Evolutionary conservation across 1,140 invertebrate genomes (phyloP).

Genomic region (Ptiloglossa arizonensis): DNA sequence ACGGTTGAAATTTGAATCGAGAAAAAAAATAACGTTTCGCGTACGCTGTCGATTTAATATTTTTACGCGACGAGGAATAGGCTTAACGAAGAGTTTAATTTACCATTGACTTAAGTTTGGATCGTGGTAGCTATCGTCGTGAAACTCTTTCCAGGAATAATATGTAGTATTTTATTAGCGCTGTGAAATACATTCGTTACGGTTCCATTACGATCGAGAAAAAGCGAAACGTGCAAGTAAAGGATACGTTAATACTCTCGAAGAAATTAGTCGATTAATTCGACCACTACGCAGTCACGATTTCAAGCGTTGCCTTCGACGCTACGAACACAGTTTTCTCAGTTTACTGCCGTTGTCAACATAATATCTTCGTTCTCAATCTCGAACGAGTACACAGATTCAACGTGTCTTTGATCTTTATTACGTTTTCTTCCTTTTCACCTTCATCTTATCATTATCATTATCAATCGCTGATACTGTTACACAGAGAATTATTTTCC

Average conservation of each 20-base stretch:
- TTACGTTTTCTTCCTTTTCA: not conserved
- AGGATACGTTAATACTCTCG: not conserved
- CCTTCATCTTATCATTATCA: not conserved
- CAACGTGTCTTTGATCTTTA: conserved; percentile 1
- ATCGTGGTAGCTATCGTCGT: not conserved
- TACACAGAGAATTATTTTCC: not conserved
- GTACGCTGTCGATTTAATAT: no score
- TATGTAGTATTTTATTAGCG: not conserved
- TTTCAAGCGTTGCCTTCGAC: not conserved
- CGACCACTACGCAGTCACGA: not conserved
- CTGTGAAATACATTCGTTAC: not conserved
- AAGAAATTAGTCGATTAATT: conserved; percentile 17
- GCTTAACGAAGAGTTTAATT: not conserved
- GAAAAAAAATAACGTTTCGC: no score
- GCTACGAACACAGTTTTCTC: not conserved
- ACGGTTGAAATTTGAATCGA: no score
- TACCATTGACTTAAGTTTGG: no score
- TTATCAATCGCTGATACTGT: not conserved
- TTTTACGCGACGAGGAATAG: not conserved
- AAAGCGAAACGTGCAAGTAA: not conserved
- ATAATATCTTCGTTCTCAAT: conserved; percentile 1
- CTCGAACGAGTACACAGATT: not conserved
- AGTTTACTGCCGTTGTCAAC: conserved; percentile 19
- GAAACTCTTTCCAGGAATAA: no score
- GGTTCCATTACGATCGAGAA: not conserved